Conservation (phyloP, 2,797 vertebrate genomes). For the Anguilla obscura region DNA sequence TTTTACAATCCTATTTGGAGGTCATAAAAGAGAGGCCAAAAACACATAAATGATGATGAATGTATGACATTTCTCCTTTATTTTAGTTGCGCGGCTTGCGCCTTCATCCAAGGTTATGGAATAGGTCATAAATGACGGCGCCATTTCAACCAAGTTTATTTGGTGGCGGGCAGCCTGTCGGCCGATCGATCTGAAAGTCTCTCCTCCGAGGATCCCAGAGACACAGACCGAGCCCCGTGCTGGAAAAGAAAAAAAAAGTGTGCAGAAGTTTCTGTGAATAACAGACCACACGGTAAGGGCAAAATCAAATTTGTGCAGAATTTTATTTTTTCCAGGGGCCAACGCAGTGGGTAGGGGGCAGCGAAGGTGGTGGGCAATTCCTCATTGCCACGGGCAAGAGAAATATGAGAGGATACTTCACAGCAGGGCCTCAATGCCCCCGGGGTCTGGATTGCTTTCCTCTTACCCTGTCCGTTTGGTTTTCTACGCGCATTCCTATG, state of each 20-base stretch:
- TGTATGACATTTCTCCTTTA: conserved; percentile 37
- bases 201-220: conserved; percentile 34
- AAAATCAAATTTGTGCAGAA: not conserved
- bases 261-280: not conserved
- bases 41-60: conserved; percentile 8
- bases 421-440: not conserved
- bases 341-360: not conserved
- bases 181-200: conserved; percentile 37
- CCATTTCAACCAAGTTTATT: conserved; percentile 40
- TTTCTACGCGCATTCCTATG: not conserved
- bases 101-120: conserved; percentile 52
- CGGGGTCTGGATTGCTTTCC: not conserved
- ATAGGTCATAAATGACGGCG: conserved; percentile 47
- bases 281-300: not conserved
- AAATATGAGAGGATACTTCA: not conserved
- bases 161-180: conserved; percentile 29
- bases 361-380: not conserved
- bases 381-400: not conserved
- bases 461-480: not conserved
- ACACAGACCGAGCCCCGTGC: not conserved
- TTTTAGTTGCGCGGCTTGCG: conserved; percentile 37
- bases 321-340: not conserved
- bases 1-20: conserved; percentile 23
- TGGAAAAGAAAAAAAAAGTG: not conserved
- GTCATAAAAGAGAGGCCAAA: not conserved